Evolutionary conservation across 1,140 invertebrate species (phyloP).

Genomic region (Anadara kagoshimensis): DNA sequence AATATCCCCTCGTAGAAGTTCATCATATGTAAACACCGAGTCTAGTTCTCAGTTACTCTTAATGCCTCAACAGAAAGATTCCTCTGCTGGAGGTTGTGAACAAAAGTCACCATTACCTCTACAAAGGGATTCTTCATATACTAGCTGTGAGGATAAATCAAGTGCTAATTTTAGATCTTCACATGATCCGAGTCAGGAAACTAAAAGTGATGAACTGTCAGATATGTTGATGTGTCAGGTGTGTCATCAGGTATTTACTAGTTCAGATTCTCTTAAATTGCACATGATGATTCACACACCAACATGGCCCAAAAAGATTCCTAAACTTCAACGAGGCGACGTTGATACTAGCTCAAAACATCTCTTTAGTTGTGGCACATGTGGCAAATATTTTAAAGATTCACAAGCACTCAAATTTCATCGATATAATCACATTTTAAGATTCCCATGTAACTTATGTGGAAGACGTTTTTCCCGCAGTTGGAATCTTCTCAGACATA

Average conservation of each 20-base stretch:
- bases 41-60: too few relatives aligned
- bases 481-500: slow-evolving; percentile 54
- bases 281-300: slow-evolving; percentile 20
- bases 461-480: slow-evolving; percentile 53
- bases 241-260: slow-evolving; percentile 33
- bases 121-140: too few relatives aligned
- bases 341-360: slow-evolving; percentile 12
- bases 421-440: slow-evolving; percentile 50
- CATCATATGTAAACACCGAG: too few relatives aligned
- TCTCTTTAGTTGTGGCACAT: slow-evolving; percentile 43
- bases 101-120: too few relatives aligned
- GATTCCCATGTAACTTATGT: slow-evolving; percentile 50
- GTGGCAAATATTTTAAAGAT: slow-evolving; percentile 53
- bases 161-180: too few relatives aligned
- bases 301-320: slow-evolving; percentile 9
- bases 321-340: slow-evolving; percentile 12
- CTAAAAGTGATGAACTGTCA: not conserved
- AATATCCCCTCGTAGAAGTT: too few relatives aligned
- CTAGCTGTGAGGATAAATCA: too few relatives aligned
- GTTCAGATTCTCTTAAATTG: slow-evolving; percentile 11
- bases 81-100: too few relatives aligned
- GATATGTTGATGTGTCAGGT: slow-evolving; percentile 19
- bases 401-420: slow-evolving; percentile 54
- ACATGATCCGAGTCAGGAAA: not conserved
- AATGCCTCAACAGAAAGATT: too few relatives aligned